A percentile compares a stretch with the other conserved stretches of the same genome.
Conservation (phyloP, 2,113 vertebrate genomes). For the Indicator indicator region DNA sequence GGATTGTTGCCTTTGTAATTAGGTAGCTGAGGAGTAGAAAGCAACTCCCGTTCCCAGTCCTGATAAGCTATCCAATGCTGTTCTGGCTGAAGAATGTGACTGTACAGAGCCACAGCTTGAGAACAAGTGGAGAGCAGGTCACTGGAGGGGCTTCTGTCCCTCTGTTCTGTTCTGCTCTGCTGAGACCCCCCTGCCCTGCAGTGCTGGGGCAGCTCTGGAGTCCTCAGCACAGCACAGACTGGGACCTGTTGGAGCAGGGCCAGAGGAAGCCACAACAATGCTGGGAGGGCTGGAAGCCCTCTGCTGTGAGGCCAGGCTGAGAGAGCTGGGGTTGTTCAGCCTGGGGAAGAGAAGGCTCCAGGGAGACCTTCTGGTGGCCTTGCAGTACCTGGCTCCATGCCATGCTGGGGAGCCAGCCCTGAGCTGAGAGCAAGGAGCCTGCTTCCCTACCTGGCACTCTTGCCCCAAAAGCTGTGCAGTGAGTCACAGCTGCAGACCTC, state of each 20-base stretch:
- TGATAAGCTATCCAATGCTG: background rate
- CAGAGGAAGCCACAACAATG: background rate
- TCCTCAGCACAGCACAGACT: background rate
- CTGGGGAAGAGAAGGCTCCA: background rate
- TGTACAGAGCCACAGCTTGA: background rate
- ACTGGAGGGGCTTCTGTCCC: background rate
- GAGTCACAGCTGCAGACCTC: background rate
- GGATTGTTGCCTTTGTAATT: background rate
- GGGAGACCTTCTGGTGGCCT: background rate
- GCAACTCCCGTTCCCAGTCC: background rate
- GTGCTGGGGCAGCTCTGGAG: background rate
- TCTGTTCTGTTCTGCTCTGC: background rate
- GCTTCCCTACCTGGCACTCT: background rate
- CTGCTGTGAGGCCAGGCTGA: background rate
- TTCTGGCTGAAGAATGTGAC: background rate
- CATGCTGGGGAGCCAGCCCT: background rate
- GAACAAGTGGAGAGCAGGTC: background rate
- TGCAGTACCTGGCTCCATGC: background rate
- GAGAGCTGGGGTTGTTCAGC: background rate
- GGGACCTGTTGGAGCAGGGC: background rate
- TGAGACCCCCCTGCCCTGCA: background rate
- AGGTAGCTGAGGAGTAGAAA: background rate
- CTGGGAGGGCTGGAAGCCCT: background rate
- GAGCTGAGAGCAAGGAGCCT: background rate
- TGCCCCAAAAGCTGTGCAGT: background rate